Evolutionary conservation across 2,113 vertebrate species (phyloP), one percentile per base, ranked within the genome.

Genomic region (Forbesichthys agassizii): DNA sequence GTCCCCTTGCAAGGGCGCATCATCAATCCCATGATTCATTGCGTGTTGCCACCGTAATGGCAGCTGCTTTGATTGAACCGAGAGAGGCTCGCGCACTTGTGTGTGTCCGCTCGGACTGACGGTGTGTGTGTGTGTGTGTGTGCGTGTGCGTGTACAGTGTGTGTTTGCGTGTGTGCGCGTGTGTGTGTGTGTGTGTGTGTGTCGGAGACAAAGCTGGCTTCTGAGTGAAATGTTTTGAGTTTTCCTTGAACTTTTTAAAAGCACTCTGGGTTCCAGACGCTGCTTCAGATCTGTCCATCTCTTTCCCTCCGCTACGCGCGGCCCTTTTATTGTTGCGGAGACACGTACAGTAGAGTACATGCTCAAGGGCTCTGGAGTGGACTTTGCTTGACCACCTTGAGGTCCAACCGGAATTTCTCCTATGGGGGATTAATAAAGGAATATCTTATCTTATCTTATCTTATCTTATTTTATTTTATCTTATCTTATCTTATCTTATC

Each of bases 21-120:
- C 68, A 76, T 93, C 87, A 88, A 84, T 92, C 90, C 84, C 73
- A 74, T 78, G 65, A 66, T 81, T 86, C 69, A 69, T 80, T 71
- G 71, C 62, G 53, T 53, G 64, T 79, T 82, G 77, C 85, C 84
- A 72, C 61, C 59, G 1, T 84, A 72, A 78, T 73, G 66, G 36
- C 86, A 88, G 59, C 55, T 79, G 76, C 82, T 84, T 83, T 88
- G 79, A 82, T 88, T 80, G 77, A 82, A 75, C 77, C 72, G 69
- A 77, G 82, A 68, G 62, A 73, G 56, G 33, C 60, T 57, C 56
- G 71, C 64, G 52, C 75, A 61, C 53, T 42, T 42, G 36, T 42
- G 74, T 72, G 81, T 82, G 78, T 82, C 69, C 68, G 71, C 78
- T 81, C 18, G 80, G 80, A 87, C 84, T 87, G 71, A 78, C 66